Evolutionary conservation across 2,888 invertebrate genomes (phyloP), one percentile per base, ranked within the genome.

Genomic region (Anarsia innoxiella): DNA sequence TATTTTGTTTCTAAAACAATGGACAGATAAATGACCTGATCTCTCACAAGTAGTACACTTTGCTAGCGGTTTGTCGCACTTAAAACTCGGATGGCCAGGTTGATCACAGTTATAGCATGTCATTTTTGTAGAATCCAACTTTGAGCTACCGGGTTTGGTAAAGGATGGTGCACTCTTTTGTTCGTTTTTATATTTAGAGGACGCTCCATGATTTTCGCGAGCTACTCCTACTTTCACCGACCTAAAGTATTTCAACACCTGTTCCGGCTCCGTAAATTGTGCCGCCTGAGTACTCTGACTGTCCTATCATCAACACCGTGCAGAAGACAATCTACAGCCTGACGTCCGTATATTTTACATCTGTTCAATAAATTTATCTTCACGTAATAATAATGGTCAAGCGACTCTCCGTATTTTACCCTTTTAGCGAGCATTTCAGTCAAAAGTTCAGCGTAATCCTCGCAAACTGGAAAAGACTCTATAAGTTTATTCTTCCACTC

Each of bases 341-440:
- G 37, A 36, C 42, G 41, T 19, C 44, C 47, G 2, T 26, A 23
- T 5, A 51, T 46, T 11, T 42, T 41, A 32, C 49, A 51, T 6
- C 46, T 30, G 34, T 50, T 50, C 12, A 49, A 30, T 12, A 53
- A 37, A 29, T 48, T 49, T 15, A 51, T 39, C 36, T 53, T 51
- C 1, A 41, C 41, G 23, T 44, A 48, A 15, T 45, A 49, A 40
- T 48, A 51, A 2, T 25, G 35, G 28, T 50, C 48, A 25, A 49
- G 25, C 1, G 49, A 44, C 9, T 51, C 46, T 10, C 36, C 36
- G 10, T 27, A 34, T 13, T 29, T 37, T 12, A 25, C 48, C 16
- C 37, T 31, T 23, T 42, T 46, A 10, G 37, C 13, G 23, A 53
- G 32, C 53, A 51, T 54, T 37, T 46, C 48, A 2, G 48, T 48